Conservation (phyloP, 1,140 invertebrate species). For the Drosophila ercepeae region DNA sequence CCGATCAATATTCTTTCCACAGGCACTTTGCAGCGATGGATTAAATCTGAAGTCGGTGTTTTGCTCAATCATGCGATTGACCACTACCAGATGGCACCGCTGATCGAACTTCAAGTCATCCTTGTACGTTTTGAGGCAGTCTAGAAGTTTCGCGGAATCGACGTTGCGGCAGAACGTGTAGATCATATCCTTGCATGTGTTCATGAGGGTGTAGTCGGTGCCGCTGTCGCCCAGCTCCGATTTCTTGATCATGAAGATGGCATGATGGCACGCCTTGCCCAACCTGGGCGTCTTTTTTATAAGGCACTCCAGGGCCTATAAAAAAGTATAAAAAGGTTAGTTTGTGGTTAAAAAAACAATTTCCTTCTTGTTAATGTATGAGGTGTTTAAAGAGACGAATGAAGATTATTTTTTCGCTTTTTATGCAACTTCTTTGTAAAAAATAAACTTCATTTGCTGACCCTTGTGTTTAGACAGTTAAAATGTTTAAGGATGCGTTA, state of each 20-base stretch:
- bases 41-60: conserved; percentile 97
- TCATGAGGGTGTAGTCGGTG: conserved; percentile 93
- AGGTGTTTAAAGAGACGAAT: not conserved
- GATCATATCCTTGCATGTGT: conserved; percentile 93
- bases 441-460: not conserved
- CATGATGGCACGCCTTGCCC: conserved; percentile 89
- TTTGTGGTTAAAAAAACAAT: not conserved
- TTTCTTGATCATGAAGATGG: conserved; percentile 92
- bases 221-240: conserved; percentile 94
- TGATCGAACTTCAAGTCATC: conserved; percentile 92
- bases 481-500: conserved; percentile 44
- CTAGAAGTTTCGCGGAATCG: conserved; percentile 88
- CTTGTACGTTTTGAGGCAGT: conserved; percentile 90
- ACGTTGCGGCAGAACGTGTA: conserved; percentile 90
- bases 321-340: not conserved
- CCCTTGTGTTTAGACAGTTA: conserved; percentile 1
- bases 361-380: not conserved
- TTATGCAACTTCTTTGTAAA: no score
- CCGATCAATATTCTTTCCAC: conserved; percentile 89
- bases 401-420: not conserved
- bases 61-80: conserved; percentile 95
- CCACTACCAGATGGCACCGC: conserved; percentile 93
- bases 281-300: conserved; percentile 89
- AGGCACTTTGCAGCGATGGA: conserved; percentile 90
- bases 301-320: conserved; percentile 94